phyloP scores from a whole-genome alignment of 1,140 invertebrate species.

The Apis dorsata region DNA sequence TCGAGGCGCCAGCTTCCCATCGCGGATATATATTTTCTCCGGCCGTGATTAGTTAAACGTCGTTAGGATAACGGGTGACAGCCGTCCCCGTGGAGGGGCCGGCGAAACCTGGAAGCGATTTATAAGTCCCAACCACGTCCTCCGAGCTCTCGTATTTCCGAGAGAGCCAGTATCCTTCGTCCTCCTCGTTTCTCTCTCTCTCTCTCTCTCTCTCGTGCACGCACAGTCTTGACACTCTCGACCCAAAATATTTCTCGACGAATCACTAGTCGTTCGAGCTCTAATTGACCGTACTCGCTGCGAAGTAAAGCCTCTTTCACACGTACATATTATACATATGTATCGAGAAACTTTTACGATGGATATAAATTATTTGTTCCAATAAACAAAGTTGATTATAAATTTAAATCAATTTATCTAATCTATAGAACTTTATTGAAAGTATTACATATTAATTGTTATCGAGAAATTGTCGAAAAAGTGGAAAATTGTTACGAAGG shows the following conservation, averaged over 20 bases:
- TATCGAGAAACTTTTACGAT: no score
- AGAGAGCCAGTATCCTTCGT: slow-evolving; percentile 37
- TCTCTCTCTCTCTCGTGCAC: not conserved
- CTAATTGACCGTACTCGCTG: slow-evolving; percentile 60
- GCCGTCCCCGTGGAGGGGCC: slow-evolving; percentile 51
- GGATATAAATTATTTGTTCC: no score
- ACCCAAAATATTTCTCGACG: slow-evolving; percentile 62
- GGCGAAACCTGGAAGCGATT: slow-evolving; percentile 73
- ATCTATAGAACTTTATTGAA: no score
- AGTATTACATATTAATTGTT: no score
- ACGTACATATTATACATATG: no score
- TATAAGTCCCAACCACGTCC: slow-evolving; percentile 64
- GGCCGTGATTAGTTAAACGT: slow-evolving; percentile 75
- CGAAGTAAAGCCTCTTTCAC: not conserved
- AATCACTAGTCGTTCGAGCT: slow-evolving; percentile 63
- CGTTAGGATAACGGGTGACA: slow-evolving; percentile 69
- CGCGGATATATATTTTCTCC: slow-evolving; percentile 69
- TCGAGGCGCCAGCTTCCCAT: slow-evolving; percentile 56
- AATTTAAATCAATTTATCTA: no score
- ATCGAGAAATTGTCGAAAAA: no score
- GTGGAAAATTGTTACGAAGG: no score
- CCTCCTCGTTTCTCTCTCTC: slow-evolving; percentile 1
- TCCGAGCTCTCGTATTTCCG: slow-evolving; percentile 57
- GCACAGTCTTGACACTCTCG: slow-evolving; percentile 29
- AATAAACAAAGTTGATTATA: no score